These are phyloP conservation scores for Phataginus tetradactyla DNA, from an alignment of 2,797 vertebrate species.

Conservation along the genomic window DNA sequence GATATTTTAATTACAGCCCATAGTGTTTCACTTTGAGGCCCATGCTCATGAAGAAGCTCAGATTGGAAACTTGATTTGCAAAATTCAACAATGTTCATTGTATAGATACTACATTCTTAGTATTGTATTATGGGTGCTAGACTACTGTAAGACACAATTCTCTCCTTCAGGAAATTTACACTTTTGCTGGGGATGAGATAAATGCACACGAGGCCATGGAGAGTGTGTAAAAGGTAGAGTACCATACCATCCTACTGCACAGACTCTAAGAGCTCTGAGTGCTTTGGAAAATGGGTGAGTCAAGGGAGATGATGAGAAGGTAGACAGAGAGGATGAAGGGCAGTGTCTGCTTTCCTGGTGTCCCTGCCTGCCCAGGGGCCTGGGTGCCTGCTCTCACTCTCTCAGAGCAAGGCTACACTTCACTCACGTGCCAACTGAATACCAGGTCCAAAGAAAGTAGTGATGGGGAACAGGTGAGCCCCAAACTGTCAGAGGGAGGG, in stretches of 20 bases:
- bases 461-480: neutral
- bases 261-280: neutral
- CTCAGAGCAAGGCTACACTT: neutral
- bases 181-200: neutral
- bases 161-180: neutral
- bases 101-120: neutral
- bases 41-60: neutral
- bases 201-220: neutral
- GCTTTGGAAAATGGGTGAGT: neutral
- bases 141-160: neutral
- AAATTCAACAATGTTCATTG: neutral
- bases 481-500: conserved; percentile 40
- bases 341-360: rapidly evolving
- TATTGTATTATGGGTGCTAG: neutral
- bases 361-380: rapidly evolving
- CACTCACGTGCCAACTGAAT: neutral
- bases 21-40: neutral
- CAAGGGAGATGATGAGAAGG: neutral
- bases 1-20: conserved; percentile 38
- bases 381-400: rapidly evolving
- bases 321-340: neutral
- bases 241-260: neutral
- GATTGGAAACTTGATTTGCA: neutral
- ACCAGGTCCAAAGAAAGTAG: conserved; percentile 33
- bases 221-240: neutral